Conservation (phyloP, 2,888 invertebrate species). For the Phyllotreta cruciferae region DNA sequence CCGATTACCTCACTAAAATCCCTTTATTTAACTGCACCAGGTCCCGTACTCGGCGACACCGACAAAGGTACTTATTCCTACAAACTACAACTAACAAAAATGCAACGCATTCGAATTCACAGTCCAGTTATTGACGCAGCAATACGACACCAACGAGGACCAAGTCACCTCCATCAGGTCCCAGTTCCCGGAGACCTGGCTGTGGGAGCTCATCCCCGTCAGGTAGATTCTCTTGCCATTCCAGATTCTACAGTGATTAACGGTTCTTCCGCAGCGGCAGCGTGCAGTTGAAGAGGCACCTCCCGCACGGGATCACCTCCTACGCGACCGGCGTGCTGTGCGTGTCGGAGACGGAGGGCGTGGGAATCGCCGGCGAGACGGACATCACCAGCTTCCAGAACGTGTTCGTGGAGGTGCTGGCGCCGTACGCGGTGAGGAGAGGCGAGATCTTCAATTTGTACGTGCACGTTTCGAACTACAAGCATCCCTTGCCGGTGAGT, state of each 20-base stretch:
- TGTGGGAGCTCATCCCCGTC: slow-evolving; percentile 68
- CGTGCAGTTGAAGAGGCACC: slow-evolving; percentile 47
- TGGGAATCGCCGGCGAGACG: slow-evolving; percentile 51
- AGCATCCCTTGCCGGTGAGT: slow-evolving; percentile 72
- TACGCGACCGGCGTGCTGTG: slow-evolving; percentile 69
- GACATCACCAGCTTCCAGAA: slow-evolving; percentile 69
- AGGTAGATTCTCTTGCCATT: slow-evolving; percentile 53
- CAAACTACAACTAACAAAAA: slow-evolving; percentile 9
- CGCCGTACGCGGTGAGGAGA: slow-evolving; percentile 71
- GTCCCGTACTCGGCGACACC: slow-evolving; percentile 14
- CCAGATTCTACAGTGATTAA: neutral
- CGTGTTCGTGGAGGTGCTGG: slow-evolving; percentile 75
- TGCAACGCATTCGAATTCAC: slow-evolving; percentile 35
- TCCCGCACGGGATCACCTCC: slow-evolving; percentile 69
- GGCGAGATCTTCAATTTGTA: slow-evolving; percentile 71
- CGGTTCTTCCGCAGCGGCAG: slow-evolving; percentile 32
- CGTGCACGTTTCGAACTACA: slow-evolving; percentile 76
- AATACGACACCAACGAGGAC: slow-evolving; percentile 48
- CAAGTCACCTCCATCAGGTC: slow-evolving; percentile 55
- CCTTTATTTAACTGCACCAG: slow-evolving; percentile 19
- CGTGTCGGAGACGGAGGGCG: slow-evolving; percentile 59
- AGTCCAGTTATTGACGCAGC: slow-evolving; percentile 49
- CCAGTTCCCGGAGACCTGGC: slow-evolving; percentile 70
- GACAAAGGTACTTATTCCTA: slow-evolving; percentile 28
- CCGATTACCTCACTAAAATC: neutral